Base-by-base conservation (phyloP, 2,888 invertebrate genomes). In the Sepiola atlantica region DNA sequence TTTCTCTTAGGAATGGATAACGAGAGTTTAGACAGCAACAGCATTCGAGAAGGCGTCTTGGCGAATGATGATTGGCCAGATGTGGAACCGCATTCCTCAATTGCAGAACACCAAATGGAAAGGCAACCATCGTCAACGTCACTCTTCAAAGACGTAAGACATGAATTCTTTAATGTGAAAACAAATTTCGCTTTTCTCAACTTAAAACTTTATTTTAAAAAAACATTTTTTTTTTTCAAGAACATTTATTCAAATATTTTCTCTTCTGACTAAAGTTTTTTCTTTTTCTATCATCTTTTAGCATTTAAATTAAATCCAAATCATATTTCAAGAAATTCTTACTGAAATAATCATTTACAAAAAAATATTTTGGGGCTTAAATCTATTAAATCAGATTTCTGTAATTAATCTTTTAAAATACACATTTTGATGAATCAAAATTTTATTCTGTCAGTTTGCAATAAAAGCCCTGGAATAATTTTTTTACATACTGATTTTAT, bases 11-110 rank as follows among this genome's bases (percentile, higher is more conserved):
- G 96, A 94, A 94, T 94, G 92, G 96, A 96, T 94, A 95, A 95
- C 94, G 96, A 96, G 94, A 96, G 96, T 94, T 94, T 96, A 61
- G 96, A 96, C 94, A 95, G 95, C 45, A 95, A 95, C 95, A 95
- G 95, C n/a, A 28, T 93, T 35, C 93, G 93, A 24, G 93, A 93
- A 55, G 61, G 55, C 28, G 35, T 55, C 12, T 32, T 93, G 61
- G 61, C 93, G 1, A 92, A 55, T n/a, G 92, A 55, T 12, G 92
- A 92, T 54, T 92, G 92, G 92, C 92, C 92, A 4, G 92, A 92
- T 54, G 92, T 24, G n/a, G 92, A 92, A 54, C 92, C 92, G 28
- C 45, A 92, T 28, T 92, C 92, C 24, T 92, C 92, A 18, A 35
- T n/a, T 55, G 28, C 28, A n/a, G 92, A 92, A n/a, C 35, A 55